phyloP scores from a whole-genome alignment of 1,140 invertebrate species.

The Drosophila punjabiensis region DNA sequence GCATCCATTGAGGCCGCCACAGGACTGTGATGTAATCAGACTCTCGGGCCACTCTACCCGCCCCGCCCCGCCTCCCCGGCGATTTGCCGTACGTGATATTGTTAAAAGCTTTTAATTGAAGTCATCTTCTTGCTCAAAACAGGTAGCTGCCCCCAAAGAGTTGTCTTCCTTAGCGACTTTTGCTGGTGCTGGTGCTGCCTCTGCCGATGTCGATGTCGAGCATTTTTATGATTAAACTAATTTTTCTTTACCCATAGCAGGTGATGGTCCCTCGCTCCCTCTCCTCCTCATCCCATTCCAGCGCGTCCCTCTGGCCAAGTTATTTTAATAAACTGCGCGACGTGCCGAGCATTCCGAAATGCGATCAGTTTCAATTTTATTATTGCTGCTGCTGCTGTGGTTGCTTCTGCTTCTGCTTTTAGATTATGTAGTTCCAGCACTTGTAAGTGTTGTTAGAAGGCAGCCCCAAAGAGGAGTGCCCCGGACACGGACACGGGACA shows the following conservation, averaged over 20 bases:
- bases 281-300: conserved; percentile 14
- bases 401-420: conserved; percentile 47
- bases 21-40: conserved; percentile 78
- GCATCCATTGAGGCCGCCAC: conserved; percentile 59
- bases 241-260: conserved; percentile 82
- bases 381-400: conserved; percentile 55
- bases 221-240: conserved; percentile 85
- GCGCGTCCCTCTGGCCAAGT: conserved; percentile 63
- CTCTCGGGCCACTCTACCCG: neutral
- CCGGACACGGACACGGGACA: conserved; percentile 44
- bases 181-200: conserved; percentile 18
- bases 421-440: conserved; percentile 76
- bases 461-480: conserved; percentile 66
- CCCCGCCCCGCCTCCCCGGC: conserved; percentile 19
- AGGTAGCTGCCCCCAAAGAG: conserved; percentile 76
- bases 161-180: conserved; percentile 22
- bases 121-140: conserved; percentile 83
- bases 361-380: conserved; percentile 84
- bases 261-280: conserved; percentile 57
- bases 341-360: conserved; percentile 77
- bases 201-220: conserved; percentile 65
- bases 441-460: conserved; percentile 83
- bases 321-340: conserved; percentile 85
- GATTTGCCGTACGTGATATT: conserved; percentile 83
- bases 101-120: conserved; percentile 85